Percentiles rank a stretch among this genome's conserved stretches.
Evolutionary conservation across 2,888 invertebrate genomes (phyloP).

Genomic region (Phragmatobia fuliginosa): DNA sequence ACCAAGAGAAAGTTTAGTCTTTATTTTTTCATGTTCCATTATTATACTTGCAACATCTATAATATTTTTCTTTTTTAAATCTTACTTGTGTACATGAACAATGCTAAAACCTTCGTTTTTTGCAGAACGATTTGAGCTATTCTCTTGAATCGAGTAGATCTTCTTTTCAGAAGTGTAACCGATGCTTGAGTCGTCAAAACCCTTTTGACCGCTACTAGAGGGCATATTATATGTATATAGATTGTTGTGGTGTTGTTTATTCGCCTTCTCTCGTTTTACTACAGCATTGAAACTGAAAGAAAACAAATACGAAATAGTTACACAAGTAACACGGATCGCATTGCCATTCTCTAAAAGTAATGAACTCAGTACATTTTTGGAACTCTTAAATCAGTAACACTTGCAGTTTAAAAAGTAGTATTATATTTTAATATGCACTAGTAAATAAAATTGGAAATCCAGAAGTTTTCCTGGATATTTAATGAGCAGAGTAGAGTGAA

Average conservation of each 20-base stretch:
- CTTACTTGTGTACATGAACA: constrained; percentile 52
- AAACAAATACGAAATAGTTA: neutral
- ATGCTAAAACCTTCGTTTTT: constrained; percentile 65
- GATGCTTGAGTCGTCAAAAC: constrained; percentile 37
- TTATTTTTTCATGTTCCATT: constrained; percentile 18
- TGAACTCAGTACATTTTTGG: too few relatives aligned
- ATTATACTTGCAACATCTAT: neutral
- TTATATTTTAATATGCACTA: too few relatives aligned
- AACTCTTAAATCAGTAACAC: too few relatives aligned
- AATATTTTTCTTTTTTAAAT: neutral
- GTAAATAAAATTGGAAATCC: too few relatives aligned
- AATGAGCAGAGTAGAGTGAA: too few relatives aligned
- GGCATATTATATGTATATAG: constrained; percentile 46
- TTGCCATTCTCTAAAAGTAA: too few relatives aligned
- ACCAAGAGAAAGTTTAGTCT: constrained; percentile 35
- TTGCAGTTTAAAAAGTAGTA: too few relatives aligned
- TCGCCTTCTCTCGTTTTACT: constrained; percentile 68
- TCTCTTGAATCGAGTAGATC: constrained; percentile 20
- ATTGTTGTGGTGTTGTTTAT: constrained; percentile 50
- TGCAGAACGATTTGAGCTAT: constrained; percentile 36
- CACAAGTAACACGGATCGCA: neutral
- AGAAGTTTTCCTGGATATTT: too few relatives aligned
- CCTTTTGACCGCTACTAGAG: constrained; percentile 39
- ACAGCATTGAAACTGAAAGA: constrained; percentile 74
- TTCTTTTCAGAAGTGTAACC: constrained; percentile 32